Conservation (phyloP, 2,888 invertebrate genomes). For the Adelognathus sp. region DNA sequence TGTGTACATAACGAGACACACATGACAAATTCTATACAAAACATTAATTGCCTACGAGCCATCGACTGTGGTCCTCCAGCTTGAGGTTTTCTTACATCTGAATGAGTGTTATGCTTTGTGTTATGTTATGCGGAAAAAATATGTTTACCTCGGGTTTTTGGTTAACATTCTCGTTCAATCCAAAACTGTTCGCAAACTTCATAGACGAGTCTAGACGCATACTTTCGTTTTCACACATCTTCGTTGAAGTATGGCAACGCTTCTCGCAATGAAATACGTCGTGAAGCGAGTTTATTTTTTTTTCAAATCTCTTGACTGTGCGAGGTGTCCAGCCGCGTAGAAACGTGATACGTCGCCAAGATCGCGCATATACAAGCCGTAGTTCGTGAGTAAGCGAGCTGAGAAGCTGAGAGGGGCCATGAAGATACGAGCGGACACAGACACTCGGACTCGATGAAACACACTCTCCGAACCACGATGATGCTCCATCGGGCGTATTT, state of each 20-base stretch:
- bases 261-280: slow-evolving; percentile 52
- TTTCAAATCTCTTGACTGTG: too few relatives aligned
- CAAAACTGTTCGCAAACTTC: not conserved
- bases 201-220: slow-evolving; percentile 1
- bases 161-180: too few relatives aligned
- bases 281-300: slow-evolving; percentile 46
- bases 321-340: slow-evolving; percentile 42
- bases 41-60: too few relatives aligned
- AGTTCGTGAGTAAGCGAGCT: slow-evolving; percentile 38
- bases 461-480: slow-evolving; percentile 21
- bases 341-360: slow-evolving; percentile 54
- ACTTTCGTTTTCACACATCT: not conserved
- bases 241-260: slow-evolving; percentile 1
- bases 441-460: slow-evolving; percentile 32
- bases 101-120: too few relatives aligned
- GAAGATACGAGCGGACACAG: slow-evolving; percentile 46
- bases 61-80: too few relatives aligned
- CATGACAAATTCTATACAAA: too few relatives aligned
- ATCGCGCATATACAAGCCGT: slow-evolving; percentile 21
- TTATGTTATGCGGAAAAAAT: too few relatives aligned
- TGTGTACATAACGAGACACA: too few relatives aligned
- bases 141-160: too few relatives aligned
- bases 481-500: not conserved
- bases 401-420: slow-evolving; percentile 55
- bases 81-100: too few relatives aligned